Evolutionary conservation across 2,113 vertebrate genomes (phyloP).

Genomic region (Hypomesus transpacificus): DNA sequence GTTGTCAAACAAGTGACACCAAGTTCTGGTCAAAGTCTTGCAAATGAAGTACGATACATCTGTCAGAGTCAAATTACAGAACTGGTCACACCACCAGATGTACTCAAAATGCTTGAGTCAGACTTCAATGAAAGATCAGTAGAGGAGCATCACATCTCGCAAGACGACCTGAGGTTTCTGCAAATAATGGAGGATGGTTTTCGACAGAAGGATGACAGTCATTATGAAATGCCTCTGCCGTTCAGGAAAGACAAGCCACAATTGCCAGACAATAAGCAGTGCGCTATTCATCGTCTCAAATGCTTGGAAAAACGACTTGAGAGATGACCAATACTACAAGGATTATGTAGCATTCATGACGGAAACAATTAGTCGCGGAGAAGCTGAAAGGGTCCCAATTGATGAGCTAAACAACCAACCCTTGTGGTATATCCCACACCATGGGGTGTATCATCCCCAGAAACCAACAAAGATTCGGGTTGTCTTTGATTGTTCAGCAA

Average conservation of each 20-base stretch:
- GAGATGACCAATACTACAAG: not conserved
- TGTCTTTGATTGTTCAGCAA: too few species aligned
- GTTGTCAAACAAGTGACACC: conserved; percentile 8
- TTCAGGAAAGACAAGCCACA: conserved; percentile 14
- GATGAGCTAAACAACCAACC: not conserved
- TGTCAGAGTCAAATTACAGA: not conserved
- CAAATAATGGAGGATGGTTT: not conserved
- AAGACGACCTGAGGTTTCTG: conserved; percentile 5
- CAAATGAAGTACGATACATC: not conserved
- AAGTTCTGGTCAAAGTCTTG: too few species aligned
- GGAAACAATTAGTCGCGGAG: not conserved
- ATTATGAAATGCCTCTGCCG: conserved; percentile 16
- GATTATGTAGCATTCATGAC: not conserved
- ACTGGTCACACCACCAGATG: too few species aligned
- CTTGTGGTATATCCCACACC: conserved; percentile 26
- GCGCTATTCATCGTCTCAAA: not conserved
- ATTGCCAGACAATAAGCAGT: conserved; percentile 18
- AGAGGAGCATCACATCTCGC: too few species aligned
- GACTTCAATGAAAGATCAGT: too few species aligned
- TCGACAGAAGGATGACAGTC: conserved; percentile 19
- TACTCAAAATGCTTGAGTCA: too few species aligned
- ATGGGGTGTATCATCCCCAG: conserved; percentile 10
- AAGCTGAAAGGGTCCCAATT: conserved; percentile 9
- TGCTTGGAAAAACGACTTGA: not conserved
- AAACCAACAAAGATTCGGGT: not conserved